Evolutionary conservation across 2,797 vertebrate species (phyloP), one percentile per base, ranked within the genome.

Genomic region (Gymnoscopelus microlampas): DNA sequence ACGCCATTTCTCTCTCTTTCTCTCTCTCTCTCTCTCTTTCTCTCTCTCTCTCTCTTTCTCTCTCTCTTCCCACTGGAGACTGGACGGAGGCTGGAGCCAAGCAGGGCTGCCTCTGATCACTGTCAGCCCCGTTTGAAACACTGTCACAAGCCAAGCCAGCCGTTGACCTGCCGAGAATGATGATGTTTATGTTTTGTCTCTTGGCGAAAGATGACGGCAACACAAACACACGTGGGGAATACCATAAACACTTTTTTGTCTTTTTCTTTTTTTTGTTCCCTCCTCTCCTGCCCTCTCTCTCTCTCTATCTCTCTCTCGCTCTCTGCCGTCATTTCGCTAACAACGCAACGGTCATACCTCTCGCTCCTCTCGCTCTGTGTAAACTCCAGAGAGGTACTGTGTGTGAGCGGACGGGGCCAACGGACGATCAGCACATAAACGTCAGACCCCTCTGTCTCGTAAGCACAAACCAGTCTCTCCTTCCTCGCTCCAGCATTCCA

Each of bases 181-280:
- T 14, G 76, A 75, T 88, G 89, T 93, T 91, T 92, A 90, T 86
- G 79, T 84, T 89, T 85, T 73, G 85, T 88, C 85, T 88, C 85
- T 79, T 92, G 89, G 91, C 89, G 85, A 88, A 89, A 77, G 78
- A 82, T 79, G 66, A 77, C 68, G 72, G 78, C 82, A 92, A 90
- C 85, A 87, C 85, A 91, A 93, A 92, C 91, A 92, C 79, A 69
- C 4, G 8, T 35, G 49, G 73, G 71, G 55, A 82, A 85, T 61
- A 84, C 77, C 87, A 83, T 91, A 89, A 89, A 91, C 89, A 85
- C 81, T 60, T 74, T 73, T 77, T 64, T 10, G 48, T 32, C 29
- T 57, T 58, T 62, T 71, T 29, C 8, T 60, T 19, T 71, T 29
- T 12, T 60, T 19, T 12, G 8, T 15, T 48, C 13, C 11, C 44